Evolutionary conservation across 1,140 invertebrate species (phyloP).

Genomic region (Steinernema feltiae): DNA sequence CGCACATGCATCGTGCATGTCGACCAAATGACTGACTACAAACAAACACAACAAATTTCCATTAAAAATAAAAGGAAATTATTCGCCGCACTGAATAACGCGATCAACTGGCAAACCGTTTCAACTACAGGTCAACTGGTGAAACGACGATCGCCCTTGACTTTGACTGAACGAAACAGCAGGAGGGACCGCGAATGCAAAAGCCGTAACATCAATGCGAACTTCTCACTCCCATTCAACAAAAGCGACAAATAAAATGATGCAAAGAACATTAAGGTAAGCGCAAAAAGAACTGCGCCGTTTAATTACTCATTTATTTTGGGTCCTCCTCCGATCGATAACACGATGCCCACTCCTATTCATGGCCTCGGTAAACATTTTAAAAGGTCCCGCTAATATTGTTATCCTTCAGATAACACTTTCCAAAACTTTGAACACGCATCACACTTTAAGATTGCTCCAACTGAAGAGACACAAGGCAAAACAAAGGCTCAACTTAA

Average conservation of each 20-base stretch:
- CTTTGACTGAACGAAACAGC: not conserved
- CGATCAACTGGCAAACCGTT: too few relatives aligned
- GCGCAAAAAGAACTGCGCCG: not conserved
- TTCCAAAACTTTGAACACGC: too few relatives aligned
- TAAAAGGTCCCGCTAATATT: too few relatives aligned
- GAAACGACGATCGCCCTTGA: not conserved
- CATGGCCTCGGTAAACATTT: not conserved
- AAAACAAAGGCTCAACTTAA: too few relatives aligned
- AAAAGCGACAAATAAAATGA: too few relatives aligned
- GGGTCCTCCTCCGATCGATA: not conserved
- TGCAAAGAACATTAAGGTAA: not conserved
- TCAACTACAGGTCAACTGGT: not conserved
- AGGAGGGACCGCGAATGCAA: not conserved
- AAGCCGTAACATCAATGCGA: too few relatives aligned
- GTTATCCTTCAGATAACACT: too few relatives aligned
- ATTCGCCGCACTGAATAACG: too few relatives aligned
- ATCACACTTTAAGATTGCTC: too few relatives aligned
- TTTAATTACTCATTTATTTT: conserved; percentile 11
- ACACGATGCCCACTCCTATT: not conserved
- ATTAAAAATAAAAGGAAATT: too few relatives aligned
- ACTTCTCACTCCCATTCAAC: too few relatives aligned
- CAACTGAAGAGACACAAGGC: too few relatives aligned
- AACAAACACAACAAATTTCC: not conserved
- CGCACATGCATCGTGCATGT: conserved; percentile 7
- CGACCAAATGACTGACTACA: not conserved